These are phyloP conservation scores for Neomorphus geoffroyi DNA, from an alignment of 2,797 vertebrate genomes.

Conservation along the genomic window DNA sequence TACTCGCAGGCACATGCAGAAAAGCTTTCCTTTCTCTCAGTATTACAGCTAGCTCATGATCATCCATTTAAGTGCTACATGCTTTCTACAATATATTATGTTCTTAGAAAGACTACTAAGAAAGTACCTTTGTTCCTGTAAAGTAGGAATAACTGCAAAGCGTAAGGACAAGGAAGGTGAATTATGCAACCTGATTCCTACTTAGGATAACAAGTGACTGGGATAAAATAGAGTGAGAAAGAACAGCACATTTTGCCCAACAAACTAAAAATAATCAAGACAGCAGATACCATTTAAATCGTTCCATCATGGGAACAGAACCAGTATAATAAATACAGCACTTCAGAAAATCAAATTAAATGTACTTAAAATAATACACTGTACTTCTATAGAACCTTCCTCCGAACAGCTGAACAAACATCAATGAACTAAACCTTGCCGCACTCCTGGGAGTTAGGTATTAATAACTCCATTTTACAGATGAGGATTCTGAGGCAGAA, in stretches of 20 bases:
- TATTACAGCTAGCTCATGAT: background rate
- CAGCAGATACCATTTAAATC: constrained; percentile 24
- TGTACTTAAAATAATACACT: constrained; percentile 37
- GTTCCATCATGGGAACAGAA: constrained; percentile 55
- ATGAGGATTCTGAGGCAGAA: constrained; percentile 3
- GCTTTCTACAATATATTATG: background rate
- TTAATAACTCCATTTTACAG: constrained; percentile 50
- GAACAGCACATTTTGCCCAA: constrained; percentile 34
- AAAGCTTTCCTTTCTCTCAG: background rate
- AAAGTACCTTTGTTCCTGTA: constrained; percentile 9
- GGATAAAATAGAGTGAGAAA: constrained; percentile 12
- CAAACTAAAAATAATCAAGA: constrained; percentile 51
- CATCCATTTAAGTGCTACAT: background rate
- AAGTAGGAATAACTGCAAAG: background rate
- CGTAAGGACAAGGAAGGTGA: background rate
- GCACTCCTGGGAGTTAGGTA: constrained; percentile 40
- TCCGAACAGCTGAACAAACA: constrained; percentile 64
- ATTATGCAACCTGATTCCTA: constrained; percentile 3
- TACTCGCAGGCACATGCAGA: background rate
- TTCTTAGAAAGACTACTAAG: background rate
- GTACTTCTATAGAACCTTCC: background rate
- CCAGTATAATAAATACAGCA: constrained; percentile 22
- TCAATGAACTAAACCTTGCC: constrained; percentile 25
- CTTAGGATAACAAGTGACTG: constrained; percentile 1
- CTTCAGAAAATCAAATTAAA: constrained; percentile 51